phyloP scores from a whole-genome alignment of 2,888 invertebrate species.

The Ornithoptera priamus region DNA sequence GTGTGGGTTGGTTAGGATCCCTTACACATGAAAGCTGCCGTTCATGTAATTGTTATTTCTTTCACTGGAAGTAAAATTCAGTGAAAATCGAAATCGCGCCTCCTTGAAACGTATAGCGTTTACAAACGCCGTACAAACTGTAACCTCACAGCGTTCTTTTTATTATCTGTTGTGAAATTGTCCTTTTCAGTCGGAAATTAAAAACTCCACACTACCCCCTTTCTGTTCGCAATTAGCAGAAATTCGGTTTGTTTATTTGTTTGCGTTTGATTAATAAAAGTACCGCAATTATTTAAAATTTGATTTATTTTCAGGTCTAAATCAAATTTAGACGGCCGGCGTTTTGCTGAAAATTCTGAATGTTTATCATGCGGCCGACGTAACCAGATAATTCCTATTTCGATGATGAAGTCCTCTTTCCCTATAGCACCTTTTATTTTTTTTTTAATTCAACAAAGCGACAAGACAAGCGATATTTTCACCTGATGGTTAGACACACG shows the following conservation, averaged over 20 bases:
- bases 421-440: not conserved
- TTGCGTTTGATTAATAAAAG: constrained; percentile 6
- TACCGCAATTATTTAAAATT: constrained; percentile 14
- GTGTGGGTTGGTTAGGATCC: no score
- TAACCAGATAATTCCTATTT: constrained; percentile 6
- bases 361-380: constrained; percentile 6
- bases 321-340: constrained; percentile 14
- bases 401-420: not conserved
- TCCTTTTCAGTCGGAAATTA: not conserved
- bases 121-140: no score
- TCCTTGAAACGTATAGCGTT: no score
- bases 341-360: constrained; percentile 4
- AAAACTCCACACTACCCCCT: not conserved
- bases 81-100: no score
- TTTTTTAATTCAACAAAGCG: not conserved
- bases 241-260: not conserved
- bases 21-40: no score
- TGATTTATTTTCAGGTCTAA: constrained; percentile 13
- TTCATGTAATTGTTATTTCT: no score
- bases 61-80: no score
- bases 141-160: not conserved
- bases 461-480: no score
- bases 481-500: no score
- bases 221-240: not conserved
- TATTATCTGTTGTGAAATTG: not conserved